Evolutionary conservation across 2,888 invertebrate genomes (phyloP), one percentile per base, ranked within the genome.

Genomic region (Yponomeuta evonymella): DNA sequence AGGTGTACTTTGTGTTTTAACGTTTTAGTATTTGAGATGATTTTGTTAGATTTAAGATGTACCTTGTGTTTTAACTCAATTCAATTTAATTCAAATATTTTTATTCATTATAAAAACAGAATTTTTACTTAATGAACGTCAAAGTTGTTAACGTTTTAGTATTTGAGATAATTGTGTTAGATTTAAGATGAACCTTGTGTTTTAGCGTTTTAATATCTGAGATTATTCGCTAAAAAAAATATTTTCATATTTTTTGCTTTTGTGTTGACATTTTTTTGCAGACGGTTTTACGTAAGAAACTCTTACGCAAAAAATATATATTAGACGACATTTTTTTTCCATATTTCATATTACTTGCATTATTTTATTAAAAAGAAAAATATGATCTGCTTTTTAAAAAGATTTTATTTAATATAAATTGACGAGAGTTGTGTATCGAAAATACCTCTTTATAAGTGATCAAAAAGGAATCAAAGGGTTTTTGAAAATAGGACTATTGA

Each of bases 381-480:
- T 12, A 51, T 12, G 12, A 51, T 51, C 51, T 4, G 51, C 51
- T 0, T 58, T 58, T 58, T 58, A 15, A 58, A 58, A 58, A 1
- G 15, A 58, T 58, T 15, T 15, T 58, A 30, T 64, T 64, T 23
- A 30, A 30, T 10, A 81, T 76, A 80, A 83, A 83, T 83, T 83
- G 81, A 82, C 81, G 84, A 83, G 85, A 81, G 78, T 33, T 74
- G 75, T 82, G 81, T 84, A 86, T 90, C 90, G 81, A 84, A 89
- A 90, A 90, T 91, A 91, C 91, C 91, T 91, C 91, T 88, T 83
- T 58, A 69, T 69, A 84, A 88, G 90, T 91, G 90, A 91, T 90
- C 84, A 85, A 88, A 12, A 89, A 84, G 87, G 87, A 87, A 82
- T 83, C 83, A 83, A 89, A 88, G 90, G 89, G 89, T 88, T 79